Percentiles rank a stretch among this genome's conserved stretches.
Conservation (phyloP, 2,888 invertebrate species). For the Drosophila meridiana region DNA sequence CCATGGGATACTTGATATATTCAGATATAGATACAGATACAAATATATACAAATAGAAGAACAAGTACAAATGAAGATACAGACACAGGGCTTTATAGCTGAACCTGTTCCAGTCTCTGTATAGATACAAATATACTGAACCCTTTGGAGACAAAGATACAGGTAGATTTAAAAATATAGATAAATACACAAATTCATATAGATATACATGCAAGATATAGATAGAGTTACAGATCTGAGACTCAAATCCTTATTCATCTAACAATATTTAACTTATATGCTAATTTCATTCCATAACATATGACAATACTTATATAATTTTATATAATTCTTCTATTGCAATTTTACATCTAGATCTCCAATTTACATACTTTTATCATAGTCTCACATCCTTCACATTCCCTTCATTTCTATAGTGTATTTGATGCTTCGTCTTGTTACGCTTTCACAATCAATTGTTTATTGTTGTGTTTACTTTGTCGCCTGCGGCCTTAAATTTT, state of each 20-base stretch:
- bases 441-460: conserved; percentile 37
- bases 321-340: too few species aligned
- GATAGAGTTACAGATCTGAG: too few species aligned
- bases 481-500: conserved; percentile 75
- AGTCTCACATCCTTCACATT: neutral
- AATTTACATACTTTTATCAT: neutral
- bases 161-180: too few species aligned
- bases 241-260: neutral
- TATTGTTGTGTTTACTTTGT: conserved; percentile 78
- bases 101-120: too few species aligned
- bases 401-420: conserved; percentile 20
- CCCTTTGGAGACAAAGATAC: too few species aligned
- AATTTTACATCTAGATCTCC: neutral
- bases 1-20: conserved; percentile 99
- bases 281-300: neutral
- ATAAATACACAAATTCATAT: too few species aligned
- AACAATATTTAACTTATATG: neutral
- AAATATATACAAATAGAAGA: too few species aligned
- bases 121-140: too few species aligned
- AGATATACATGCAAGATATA: too few species aligned
- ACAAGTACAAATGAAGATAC: too few species aligned
- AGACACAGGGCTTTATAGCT: too few species aligned
- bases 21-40: too few species aligned
- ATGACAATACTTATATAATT: neutral
- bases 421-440: conserved; percentile 14